Evolutionary conservation across 1,140 invertebrate species (phyloP).

Genomic region (Papilio aristodemus): DNA sequence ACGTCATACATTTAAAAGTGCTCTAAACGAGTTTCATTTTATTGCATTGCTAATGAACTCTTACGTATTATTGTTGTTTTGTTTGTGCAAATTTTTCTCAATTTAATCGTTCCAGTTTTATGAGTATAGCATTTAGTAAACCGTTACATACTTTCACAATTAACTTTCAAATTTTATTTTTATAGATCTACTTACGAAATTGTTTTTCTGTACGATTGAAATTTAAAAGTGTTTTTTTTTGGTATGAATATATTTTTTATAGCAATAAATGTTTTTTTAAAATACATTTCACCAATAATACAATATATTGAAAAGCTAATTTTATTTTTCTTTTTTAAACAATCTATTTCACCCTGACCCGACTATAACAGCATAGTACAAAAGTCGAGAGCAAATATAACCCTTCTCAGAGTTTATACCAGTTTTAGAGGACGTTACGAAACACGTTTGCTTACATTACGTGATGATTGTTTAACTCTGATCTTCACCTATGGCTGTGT

Average conservation of each 20-base stretch:
- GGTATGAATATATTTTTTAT: no score
- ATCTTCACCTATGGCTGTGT: conserved; percentile 5
- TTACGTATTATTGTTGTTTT: background rate
- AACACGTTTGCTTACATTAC: background rate
- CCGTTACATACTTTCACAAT: background rate
- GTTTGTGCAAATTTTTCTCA: background rate
- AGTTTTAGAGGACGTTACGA: conserved; percentile 6
- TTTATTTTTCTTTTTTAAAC: background rate
- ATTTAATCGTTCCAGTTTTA: background rate
- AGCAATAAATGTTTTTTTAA: no score
- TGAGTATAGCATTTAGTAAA: background rate
- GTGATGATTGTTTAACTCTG: background rate
- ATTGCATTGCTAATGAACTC: background rate
- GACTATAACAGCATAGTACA: background rate
- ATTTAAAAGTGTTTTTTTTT: no score
- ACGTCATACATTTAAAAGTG: background rate
- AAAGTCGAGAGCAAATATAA: background rate
- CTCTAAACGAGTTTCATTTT: background rate
- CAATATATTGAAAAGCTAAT: no score
- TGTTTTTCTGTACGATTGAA: background rate
- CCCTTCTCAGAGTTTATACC: background rate
- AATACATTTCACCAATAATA: no score
- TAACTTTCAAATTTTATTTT: background rate
- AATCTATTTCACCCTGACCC: background rate
- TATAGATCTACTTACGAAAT: background rate